Evolutionary conservation across 2,797 vertebrate species (phyloP).

Genomic region (Eulemur mongoz): DNA sequence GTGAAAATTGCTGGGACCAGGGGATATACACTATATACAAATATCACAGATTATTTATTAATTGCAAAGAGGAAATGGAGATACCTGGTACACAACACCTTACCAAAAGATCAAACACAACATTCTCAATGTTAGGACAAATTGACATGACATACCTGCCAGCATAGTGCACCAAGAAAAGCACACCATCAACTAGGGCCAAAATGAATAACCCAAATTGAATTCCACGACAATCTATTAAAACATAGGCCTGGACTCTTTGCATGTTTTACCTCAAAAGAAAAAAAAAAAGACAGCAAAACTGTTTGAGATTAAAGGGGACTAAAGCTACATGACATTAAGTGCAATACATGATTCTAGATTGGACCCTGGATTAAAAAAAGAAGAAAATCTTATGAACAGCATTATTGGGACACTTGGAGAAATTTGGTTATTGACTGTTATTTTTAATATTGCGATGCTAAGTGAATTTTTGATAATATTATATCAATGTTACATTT

Average conservation of each 20-base stretch:
- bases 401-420: background rate
- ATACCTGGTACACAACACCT: background rate
- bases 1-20: background rate
- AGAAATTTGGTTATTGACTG: background rate
- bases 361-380: background rate
- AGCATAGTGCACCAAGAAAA: background rate
- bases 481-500: background rate
- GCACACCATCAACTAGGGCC: background rate
- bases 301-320: background rate
- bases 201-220: background rate
- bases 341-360: background rate
- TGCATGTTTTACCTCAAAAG: background rate
- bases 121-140: background rate
- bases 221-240: background rate
- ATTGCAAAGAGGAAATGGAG: background rate
- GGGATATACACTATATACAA: background rate
- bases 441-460: background rate
- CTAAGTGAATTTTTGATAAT: background rate
- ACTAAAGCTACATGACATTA: background rate
- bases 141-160: background rate
- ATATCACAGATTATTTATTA: background rate
- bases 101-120: background rate
- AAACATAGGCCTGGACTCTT: background rate
- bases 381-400: background rate
- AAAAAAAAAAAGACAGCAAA: background rate